phyloP scores from a whole-genome alignment of 2,113 vertebrate species.

The Dendrocopos noguchii region DNA sequence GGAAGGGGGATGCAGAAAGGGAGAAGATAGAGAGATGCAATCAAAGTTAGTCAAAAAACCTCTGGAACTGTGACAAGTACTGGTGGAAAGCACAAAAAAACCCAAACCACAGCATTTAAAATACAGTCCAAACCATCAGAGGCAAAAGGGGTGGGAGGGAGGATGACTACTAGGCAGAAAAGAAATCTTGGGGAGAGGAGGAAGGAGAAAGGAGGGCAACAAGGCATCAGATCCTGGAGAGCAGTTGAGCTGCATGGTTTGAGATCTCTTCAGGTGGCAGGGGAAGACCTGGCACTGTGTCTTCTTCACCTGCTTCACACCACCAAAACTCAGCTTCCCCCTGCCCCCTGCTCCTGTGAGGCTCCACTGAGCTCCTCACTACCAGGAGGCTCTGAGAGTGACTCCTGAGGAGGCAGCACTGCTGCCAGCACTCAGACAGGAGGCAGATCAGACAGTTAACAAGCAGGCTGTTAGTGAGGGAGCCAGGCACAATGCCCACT shows the following conservation, averaged over 20 bases:
- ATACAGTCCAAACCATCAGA: constrained; percentile 40
- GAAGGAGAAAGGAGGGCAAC: background rate
- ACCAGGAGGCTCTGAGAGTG: background rate
- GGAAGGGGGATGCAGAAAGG: constrained; percentile 71
- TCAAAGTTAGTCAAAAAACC: constrained; percentile 72
- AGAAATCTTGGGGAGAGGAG: background rate
- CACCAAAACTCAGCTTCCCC: background rate
- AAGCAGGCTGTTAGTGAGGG: rapidly evolving
- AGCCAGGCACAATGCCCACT: rapidly evolving
- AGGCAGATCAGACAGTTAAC: background rate
- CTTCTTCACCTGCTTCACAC: background rate
- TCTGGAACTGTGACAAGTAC: constrained; percentile 22
- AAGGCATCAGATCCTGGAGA: background rate
- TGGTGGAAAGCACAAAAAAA: constrained; percentile 46
- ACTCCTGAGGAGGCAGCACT: background rate
- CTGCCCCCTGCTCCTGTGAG: background rate
- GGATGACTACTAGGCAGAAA: constrained; percentile 19
- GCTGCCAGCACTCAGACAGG: background rate
- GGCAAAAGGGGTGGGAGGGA: constrained; percentile 24
- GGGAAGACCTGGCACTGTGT: rapidly evolving
- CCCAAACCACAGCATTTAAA: constrained; percentile 3
- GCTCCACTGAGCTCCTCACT: rapidly evolving
- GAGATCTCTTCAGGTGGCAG: background rate
- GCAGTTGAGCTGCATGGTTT: constrained; percentile 36
- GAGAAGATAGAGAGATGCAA: constrained; percentile 75